Base-by-base conservation (phyloP, 2,113 vertebrate species). In the Australoheros scitulus region DNA sequence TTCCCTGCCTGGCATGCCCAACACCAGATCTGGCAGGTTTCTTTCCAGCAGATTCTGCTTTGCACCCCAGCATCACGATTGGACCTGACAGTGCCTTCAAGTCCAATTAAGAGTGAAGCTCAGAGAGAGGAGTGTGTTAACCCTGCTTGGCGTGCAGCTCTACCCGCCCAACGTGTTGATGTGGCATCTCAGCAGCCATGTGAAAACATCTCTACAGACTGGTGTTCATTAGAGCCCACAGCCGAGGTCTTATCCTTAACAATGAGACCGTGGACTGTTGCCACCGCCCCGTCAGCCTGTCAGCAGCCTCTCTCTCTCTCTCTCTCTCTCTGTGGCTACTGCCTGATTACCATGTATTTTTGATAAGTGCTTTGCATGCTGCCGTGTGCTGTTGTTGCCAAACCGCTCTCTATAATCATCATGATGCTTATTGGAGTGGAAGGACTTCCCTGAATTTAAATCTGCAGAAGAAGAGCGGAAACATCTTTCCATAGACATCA, bases 81-180 rank as follows among this genome's bases (percentile, higher is more conserved):
- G 92, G 92, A 93, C 91, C 89, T 95, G 94, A 96, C 94, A 94
- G 90, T 92, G 92, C 93, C 94, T 95, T 96, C 94, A 93, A 94
- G 92, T 94, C 93, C 93, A 93, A 95, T 96, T 95, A 95, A 89
- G 88, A 95, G 78, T 92, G 91, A 89, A 75, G 86, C 90, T 92
- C 89, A 77, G 84, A 88, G 84, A 88, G 91, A 91, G 88, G 57
- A 89, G 92, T 87, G 89, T 87, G 92, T 93, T 94, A 93, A 94
- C 91, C 88, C 88, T 89, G 87, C 88, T 92, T 92, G 88, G 90
- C 86, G 68, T 72, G 5, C 38, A 68, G 83, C 88, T 88, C 88
- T 87, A 57, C 80, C 91, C 85, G 65, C 83, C 82, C 89, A 89
- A 91, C 86, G 90, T 91, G 92, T 93, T 89, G 90, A 92, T 88